Evolutionary conservation across 2,113 vertebrate genomes (phyloP), one percentile per base, ranked within the genome.

Genomic region (Zosterops pallidus): DNA sequence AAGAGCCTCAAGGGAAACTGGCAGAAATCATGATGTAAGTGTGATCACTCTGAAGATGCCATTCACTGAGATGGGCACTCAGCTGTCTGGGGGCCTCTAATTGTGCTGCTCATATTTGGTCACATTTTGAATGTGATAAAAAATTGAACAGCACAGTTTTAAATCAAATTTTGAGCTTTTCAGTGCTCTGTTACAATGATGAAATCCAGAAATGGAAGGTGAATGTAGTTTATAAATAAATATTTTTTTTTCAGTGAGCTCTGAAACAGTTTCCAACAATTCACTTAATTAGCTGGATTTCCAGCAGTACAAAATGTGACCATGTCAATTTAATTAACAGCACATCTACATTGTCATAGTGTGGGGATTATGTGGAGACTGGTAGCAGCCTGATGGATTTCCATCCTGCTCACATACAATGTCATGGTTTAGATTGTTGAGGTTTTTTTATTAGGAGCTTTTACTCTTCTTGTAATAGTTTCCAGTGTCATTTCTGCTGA

Each of bases 401-500:
- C 80, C 62, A 50, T 76, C 62, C 50, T 14, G 33, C 37, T 70
- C 60, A 63, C 72, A 42, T 19, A 53, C 69, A 23, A 28, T 29
- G 17, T 39, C 64, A 52, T 15, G 37, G 57, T 67, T 94, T 67
- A 41, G 56, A 33, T 11, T 0, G 0, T 20, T 80, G 18, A 2
- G 13, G 12, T 6, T 22, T 59, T 37, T 74, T 95, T 71, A 69
- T 75, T 59, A 88, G 4, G 19, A 81, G 77, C 84, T 94, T 94
- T 94, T 68, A 56, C 59, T 84, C 77, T 89, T 65, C 81, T 86
- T 2, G 3, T 28, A 89, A 72, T 89, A 86, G 33, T 86, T 95
- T 85, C 82, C 85, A 87, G 17, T 19, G 1, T 57, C 11, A 29
- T 91, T 93, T 90, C 70, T 95, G 84, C 78, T 94, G 94, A 91